Evolutionary conservation across 2,797 vertebrate species (phyloP).

Genomic region (Gila robusta): DNA sequence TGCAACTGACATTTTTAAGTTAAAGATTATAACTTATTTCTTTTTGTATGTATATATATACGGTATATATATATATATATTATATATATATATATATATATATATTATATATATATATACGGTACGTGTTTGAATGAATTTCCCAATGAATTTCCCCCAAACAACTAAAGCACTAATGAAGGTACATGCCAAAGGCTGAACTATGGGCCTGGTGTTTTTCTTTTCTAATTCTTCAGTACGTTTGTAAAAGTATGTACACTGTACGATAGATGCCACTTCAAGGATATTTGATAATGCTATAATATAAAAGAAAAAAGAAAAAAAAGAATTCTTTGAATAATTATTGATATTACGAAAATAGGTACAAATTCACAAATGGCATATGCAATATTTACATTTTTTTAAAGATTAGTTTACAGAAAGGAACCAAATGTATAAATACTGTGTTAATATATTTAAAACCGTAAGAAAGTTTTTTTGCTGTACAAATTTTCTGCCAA

Average conservation of each 20-base stretch:
- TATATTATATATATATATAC: constrained; percentile 63
- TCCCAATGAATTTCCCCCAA: constrained; percentile 70
- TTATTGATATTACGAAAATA: constrained; percentile 79
- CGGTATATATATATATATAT: constrained; percentile 50
- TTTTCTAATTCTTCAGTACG: constrained; percentile 69
- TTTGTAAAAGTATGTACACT: constrained; percentile 71
- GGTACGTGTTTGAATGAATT: constrained; percentile 72
- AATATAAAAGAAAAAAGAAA: constrained; percentile 69
- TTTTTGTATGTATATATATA: constrained; percentile 77
- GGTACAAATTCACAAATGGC: constrained; percentile 92
- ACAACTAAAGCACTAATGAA: constrained; percentile 82
- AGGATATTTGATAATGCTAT: constrained; percentile 81
- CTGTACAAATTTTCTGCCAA: constrained; percentile 88
- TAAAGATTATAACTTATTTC: constrained; percentile 76
- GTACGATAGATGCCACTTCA: constrained; percentile 80
- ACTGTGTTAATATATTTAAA: constrained; percentile 90
- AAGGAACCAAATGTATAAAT: constrained; percentile 97
- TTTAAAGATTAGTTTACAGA: constrained; percentile 95
- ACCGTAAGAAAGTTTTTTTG: constrained; percentile 80
- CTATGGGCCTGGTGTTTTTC: constrained; percentile 73
- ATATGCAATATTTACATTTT: constrained; percentile 99
- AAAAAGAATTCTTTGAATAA: constrained; percentile 71
- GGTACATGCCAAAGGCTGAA: constrained; percentile 80
- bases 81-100: too few species aligned
- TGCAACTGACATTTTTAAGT: constrained; percentile 74